Percentiles rank a stretch among this genome's conserved stretches.
These are phyloP conservation scores for Calyptomena viridis DNA, from an alignment of 2,113 vertebrate species.

Conservation along the genomic window DNA sequence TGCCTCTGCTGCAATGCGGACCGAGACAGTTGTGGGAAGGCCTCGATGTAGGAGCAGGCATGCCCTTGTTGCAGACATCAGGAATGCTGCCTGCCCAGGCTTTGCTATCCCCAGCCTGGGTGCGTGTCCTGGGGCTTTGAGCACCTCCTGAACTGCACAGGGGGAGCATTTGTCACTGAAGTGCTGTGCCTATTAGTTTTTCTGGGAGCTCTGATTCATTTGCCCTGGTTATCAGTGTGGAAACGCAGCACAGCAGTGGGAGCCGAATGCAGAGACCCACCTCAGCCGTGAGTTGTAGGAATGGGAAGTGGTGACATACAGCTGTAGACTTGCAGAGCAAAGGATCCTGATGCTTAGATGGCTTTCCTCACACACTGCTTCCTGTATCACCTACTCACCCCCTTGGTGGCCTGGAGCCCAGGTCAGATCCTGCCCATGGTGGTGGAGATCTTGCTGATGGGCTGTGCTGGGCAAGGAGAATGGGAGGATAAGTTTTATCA, in stretches of 20 bases:
- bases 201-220: neutral
- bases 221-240: neutral
- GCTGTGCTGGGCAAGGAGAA: neutral
- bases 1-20: conserved; percentile 22
- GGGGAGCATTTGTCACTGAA: neutral
- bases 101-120: rapidly evolving
- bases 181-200: rapidly evolving
- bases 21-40: neutral
- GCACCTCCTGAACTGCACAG: neutral
- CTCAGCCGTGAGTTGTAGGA: neutral
- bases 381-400: neutral
- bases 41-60: neutral
- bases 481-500: neutral
- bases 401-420: neutral
- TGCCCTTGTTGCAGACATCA: neutral
- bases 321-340: neutral
- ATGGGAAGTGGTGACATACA: rapidly evolving
- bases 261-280: neutral
- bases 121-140: neutral
- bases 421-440: neutral
- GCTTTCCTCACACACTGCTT: neutral
- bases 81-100: neutral
- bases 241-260: neutral
- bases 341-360: neutral
- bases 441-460: neutral